Evolutionary conservation across 2,888 invertebrate genomes (phyloP), one percentile per base, ranked within the genome.

Genomic region (Himalopsyche kuldschensis): DNA sequence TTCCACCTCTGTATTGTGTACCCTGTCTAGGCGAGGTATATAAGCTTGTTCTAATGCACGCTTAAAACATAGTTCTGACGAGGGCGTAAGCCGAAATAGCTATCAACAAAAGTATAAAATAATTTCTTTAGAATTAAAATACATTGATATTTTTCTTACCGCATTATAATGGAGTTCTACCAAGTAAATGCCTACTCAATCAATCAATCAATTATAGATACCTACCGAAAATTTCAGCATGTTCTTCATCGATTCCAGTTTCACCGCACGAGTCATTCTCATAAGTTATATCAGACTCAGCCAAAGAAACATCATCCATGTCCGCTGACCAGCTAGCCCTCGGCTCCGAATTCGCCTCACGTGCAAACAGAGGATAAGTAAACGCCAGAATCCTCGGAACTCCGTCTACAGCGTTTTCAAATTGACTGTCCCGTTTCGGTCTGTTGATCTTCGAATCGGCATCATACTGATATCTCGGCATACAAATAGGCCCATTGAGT

Each of bases 371-470:
- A 0, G 96, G 95, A 48, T 96, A 95, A 0, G 97, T 97, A 69
- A 97, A 89, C 0, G 97, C 98, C 82, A 98, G 91, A 79, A 98
- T 94, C 87, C 95, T 92, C 0, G 97, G 96, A 27, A 75, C 46
- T 0, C 63, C 47, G 15, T 48, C 35, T 15, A 76, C 86, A 79
- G 84, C 30, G 69, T 30, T 30, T 69, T 69, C 41, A 4, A 41
- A 41, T 15, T 41, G 41, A 41, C 41, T 15, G 15, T 41, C 41
- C 15, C 41, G 41, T 15, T 41, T 41, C 3, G 69, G 69, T 11
- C 69, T 69, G 30, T 69, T 69, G 1, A 30, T 15, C 27, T 69
- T 69, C 15, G 11, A 69, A 10, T 11, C 15, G 27, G 20, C 11
- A n/a, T 69, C 24, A 69, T 41, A 41, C 2, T 69, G 30, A 69